These are phyloP conservation scores for Cydia strobilella DNA, from an alignment of 1,140 invertebrate genomes.

Conservation along the genomic window DNA sequence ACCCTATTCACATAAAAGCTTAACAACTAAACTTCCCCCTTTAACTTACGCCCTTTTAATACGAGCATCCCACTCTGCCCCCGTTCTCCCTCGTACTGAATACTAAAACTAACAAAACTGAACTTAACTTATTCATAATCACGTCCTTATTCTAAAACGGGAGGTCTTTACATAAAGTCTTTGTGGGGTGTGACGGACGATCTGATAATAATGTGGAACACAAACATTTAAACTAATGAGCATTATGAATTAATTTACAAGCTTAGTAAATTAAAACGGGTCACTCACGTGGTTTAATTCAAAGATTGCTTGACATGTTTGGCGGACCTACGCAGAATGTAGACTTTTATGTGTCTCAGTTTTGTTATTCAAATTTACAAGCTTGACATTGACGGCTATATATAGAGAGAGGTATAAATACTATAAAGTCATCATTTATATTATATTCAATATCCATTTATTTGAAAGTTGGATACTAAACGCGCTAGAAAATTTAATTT, in stretches of 20 bases:
- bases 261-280: neutral
- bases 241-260: constrained; percentile 1
- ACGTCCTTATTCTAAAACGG: constrained; percentile 41
- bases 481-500: too few species aligned
- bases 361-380: too few species aligned
- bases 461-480: too few species aligned
- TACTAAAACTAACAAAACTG: constrained; percentile 32
- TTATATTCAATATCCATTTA: too few species aligned
- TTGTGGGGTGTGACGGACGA: neutral
- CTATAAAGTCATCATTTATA: too few species aligned
- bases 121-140: constrained; percentile 46
- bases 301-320: too few species aligned
- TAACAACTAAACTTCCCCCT: neutral
- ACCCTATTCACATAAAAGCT: neutral
- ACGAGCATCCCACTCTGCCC: neutral
- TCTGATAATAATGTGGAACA: constrained; percentile 1
- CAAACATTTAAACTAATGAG: neutral
- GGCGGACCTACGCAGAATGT: too few species aligned
- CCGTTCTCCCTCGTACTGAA: neutral
- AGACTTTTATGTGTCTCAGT: too few species aligned
- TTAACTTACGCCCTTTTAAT: neutral
- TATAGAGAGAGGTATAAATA: too few species aligned
- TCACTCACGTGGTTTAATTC: too few species aligned
- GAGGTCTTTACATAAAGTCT: constrained; percentile 35
- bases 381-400: too few species aligned